Evolutionary conservation across 2,888 invertebrate species (phyloP).

Genomic region (Andrena dorsata): DNA sequence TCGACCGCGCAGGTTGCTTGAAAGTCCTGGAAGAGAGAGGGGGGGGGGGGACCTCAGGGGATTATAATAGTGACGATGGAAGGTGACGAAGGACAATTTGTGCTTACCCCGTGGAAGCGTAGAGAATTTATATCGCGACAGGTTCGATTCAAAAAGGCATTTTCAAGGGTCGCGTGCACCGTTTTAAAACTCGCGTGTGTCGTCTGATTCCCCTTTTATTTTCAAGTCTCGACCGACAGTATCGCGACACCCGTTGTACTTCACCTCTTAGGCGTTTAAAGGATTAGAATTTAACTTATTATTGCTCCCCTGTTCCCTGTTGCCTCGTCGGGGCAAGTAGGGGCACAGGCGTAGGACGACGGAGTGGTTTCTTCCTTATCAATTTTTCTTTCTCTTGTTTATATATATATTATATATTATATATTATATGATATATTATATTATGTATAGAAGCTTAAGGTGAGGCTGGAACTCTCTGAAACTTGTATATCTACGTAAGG

Average conservation of each 20-base stretch:
- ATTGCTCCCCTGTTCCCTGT: conserved; percentile 12
- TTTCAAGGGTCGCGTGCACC: conserved; percentile 36
- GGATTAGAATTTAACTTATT: conserved; percentile 51
- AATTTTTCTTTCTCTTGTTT: conserved; percentile 7
- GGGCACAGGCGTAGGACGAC: conserved; percentile 11
- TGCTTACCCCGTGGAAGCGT: conserved; percentile 32
- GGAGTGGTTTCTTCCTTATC: conserved; percentile 45
- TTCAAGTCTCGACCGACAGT: conserved; percentile 25
- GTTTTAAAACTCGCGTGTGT: conserved; percentile 24
- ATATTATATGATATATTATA: neutral
- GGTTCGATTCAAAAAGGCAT: conserved; percentile 32
- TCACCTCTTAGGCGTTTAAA: conserved; percentile 42
- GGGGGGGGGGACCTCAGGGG: conserved; percentile 25
- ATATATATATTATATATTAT: neutral
- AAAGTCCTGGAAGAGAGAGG: neutral
- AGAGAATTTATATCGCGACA: conserved; percentile 17
- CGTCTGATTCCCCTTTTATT: conserved; percentile 24
- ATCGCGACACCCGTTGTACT: conserved; percentile 53
- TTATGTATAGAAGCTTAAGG: conserved; percentile 44
- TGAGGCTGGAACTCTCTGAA: conserved; percentile 57
- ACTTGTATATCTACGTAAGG: conserved; percentile 46
- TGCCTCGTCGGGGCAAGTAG: neutral
- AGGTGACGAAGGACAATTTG: neutral
- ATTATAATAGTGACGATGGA: neutral
- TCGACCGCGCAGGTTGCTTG: neutral